Evolutionary conservation across 2,797 vertebrate species (phyloP).

Genomic region (Phrynocephalus vlangalii): DNA sequence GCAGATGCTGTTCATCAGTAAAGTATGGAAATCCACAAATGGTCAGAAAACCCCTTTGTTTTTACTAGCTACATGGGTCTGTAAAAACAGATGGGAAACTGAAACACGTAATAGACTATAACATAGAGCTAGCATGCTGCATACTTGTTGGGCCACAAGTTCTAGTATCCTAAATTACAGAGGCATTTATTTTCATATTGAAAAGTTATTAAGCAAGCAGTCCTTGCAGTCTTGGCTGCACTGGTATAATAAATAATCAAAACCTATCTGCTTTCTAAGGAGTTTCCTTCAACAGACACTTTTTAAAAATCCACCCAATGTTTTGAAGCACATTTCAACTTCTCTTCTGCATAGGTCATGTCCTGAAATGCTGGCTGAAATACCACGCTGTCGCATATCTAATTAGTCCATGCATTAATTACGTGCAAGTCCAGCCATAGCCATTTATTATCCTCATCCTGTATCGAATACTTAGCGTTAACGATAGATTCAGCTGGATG

Average conservation of each 20-base stretch:
- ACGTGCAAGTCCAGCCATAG: not conserved
- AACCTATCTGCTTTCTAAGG: not conserved
- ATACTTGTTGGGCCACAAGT: not conserved
- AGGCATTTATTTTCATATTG: not conserved
- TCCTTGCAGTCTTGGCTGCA: not conserved
- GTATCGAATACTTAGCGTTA: accelerated
- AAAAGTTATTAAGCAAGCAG: constrained; percentile 8
- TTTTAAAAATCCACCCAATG: not conserved
- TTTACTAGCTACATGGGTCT: not conserved
- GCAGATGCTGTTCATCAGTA: not conserved
- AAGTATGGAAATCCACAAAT: not conserved
- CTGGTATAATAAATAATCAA: not conserved
- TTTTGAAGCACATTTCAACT: not conserved
- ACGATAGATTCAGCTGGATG: not conserved
- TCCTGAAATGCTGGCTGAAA: not conserved
- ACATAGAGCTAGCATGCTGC: not conserved
- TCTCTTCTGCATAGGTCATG: not conserved
- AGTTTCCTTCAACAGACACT: not conserved
- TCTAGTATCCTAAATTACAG: not conserved
- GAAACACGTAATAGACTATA: not conserved
- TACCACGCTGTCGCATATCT: not conserved
- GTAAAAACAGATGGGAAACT: not conserved
- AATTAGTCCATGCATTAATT: not conserved
- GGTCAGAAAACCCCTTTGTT: not conserved
- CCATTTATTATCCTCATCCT: not conserved